Conservation (phyloP, 2,888 invertebrate genomes). For the Drosophila kanekoi region DNA sequence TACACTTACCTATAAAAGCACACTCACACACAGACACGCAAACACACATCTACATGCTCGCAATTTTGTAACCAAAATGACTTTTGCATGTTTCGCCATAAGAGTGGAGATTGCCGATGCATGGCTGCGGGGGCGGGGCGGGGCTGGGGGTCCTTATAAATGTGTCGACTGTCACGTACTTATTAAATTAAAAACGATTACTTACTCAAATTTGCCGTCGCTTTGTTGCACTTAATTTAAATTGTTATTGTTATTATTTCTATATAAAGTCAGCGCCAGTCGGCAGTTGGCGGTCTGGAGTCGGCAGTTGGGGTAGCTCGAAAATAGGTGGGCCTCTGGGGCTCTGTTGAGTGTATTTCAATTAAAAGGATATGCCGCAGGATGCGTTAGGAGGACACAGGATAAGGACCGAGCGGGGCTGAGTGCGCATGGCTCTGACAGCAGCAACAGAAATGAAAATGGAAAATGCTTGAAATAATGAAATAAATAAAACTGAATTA, state of each 20-base stretch:
- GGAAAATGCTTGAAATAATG: slow-evolving; percentile 54
- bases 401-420: background rate
- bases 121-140: background rate
- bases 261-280: slow-evolving; percentile 66
- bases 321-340: slow-evolving; percentile 14
- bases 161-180: slow-evolving; percentile 68
- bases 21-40: slow-evolving; percentile 2
- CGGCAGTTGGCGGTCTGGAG: slow-evolving; percentile 4
- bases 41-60: background rate
- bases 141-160: slow-evolving; percentile 29
- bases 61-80: slow-evolving; percentile 37
- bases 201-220: slow-evolving; percentile 68
- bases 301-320: background rate
- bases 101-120: background rate
- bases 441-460: slow-evolving; percentile 49
- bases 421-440: slow-evolving; percentile 65
- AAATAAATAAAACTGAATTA: slow-evolving; percentile 62
- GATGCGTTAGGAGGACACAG: slow-evolving; percentile 28
- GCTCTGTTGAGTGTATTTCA: slow-evolving; percentile 59
- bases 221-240: slow-evolving; percentile 74
- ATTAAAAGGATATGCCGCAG: slow-evolving; percentile 76
- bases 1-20: slow-evolving; percentile 3
- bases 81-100: slow-evolving; percentile 26
- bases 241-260: slow-evolving; percentile 78
- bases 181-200: slow-evolving; percentile 79